Conservation (phyloP, 2,888 invertebrate genomes). For the Hyppa rectilinea region DNA sequence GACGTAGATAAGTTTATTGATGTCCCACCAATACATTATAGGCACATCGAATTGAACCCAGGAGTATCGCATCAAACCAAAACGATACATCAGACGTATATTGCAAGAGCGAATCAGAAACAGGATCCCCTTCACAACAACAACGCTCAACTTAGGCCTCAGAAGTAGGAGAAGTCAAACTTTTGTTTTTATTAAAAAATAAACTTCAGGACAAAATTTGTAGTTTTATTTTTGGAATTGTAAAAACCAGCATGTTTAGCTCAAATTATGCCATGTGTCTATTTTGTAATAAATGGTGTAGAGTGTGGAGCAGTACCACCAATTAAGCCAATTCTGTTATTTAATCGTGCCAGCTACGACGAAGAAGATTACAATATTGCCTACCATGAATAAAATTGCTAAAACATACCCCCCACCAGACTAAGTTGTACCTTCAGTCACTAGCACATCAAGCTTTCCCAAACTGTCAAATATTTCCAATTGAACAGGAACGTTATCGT, state of each 20-base stretch:
- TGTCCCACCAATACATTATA: slow-evolving; percentile 36
- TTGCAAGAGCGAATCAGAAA: slow-evolving; percentile 7
- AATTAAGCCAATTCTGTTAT: background rate
- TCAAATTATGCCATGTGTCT: background rate
- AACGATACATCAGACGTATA: slow-evolving; percentile 11
- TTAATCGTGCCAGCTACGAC: no score
- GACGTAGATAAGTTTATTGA: slow-evolving; percentile 30
- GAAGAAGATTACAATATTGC: no score
- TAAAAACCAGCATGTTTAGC: background rate
- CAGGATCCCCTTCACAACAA: background rate
- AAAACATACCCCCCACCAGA: no score
- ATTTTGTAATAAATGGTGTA: background rate
- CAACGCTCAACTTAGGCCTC: slow-evolving; percentile 21
- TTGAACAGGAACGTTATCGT: no score
- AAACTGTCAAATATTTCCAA: no score
- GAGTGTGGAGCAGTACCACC: background rate
- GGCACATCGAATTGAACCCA: slow-evolving; percentile 12
- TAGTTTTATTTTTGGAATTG: slow-evolving; percentile 30
- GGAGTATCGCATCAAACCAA: background rate
- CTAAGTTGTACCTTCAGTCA: no score
- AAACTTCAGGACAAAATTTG: slow-evolving; percentile 38
- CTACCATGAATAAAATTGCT: no score
- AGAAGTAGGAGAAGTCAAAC: slow-evolving; percentile 26
- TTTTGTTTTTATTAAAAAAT: slow-evolving; percentile 54
- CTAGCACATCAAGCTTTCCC: no score